Evolutionary conservation across 2,888 invertebrate species (phyloP).

Genomic region (Stomorhina lunata): DNA sequence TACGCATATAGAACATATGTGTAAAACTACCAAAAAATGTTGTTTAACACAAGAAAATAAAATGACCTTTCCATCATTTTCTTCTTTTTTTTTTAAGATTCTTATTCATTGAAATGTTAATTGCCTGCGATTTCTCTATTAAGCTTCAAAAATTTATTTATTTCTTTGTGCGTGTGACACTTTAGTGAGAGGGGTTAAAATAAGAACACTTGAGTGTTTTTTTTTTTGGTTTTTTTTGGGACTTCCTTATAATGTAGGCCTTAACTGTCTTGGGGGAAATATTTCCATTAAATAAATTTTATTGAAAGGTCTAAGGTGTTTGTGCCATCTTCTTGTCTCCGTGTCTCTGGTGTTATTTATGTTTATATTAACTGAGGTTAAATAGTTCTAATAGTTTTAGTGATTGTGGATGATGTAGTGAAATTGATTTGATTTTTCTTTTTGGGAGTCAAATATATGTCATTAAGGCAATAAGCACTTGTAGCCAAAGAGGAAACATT

Average conservation of each 20-base stretch:
- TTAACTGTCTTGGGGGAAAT: not conserved
- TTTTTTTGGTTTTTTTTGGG: too few species aligned
- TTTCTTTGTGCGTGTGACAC: not conserved
- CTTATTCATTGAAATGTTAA: slow-evolving; percentile 44
- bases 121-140: slow-evolving; percentile 45
- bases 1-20: too few species aligned
- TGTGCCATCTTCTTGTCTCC: not conserved
- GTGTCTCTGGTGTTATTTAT: not conserved
- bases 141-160: too few species aligned
- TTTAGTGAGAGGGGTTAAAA: not conserved
- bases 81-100: not conserved
- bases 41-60: not conserved
- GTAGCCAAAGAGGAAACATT: too few species aligned
- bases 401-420: too few species aligned
- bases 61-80: slow-evolving; percentile 38
- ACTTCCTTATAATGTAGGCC: too few species aligned
- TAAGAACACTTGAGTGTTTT: not conserved
- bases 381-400: too few species aligned
- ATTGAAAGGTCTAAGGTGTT: not conserved
- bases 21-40: slow-evolving; percentile 14
- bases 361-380: not conserved
- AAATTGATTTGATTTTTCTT: too few species aligned
- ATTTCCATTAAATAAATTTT: slow-evolving; percentile 1
- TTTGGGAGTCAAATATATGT: too few species aligned
- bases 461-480: too few species aligned